These are phyloP conservation scores for Mormyrus proboscirostris DNA, from an alignment of 2,797 vertebrate genomes.

Conservation along the genomic window DNA sequence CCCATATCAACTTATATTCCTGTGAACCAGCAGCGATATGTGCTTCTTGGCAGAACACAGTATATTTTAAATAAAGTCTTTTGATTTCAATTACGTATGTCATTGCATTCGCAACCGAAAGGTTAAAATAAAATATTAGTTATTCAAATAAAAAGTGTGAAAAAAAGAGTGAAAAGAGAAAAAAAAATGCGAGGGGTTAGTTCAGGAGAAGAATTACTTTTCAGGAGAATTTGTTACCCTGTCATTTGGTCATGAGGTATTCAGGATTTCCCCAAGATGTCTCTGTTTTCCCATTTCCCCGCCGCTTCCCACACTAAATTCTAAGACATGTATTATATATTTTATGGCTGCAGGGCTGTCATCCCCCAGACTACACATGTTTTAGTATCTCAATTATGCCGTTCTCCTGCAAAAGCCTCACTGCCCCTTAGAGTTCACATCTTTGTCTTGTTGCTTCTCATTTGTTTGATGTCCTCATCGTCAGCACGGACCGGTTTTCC, in stretches of 20 bases:
- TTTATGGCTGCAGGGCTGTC: background rate
- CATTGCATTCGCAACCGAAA: background rate
- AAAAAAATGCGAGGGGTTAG: background rate
- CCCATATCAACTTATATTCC: background rate
- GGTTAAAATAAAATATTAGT: background rate
- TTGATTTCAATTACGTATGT: background rate
- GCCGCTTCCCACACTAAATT: background rate
- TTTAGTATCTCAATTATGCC: background rate
- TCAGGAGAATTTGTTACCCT: background rate
- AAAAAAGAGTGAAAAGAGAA: background rate
- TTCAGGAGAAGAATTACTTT: background rate
- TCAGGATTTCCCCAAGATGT: background rate
- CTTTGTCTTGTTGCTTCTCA: background rate
- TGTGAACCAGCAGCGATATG: background rate
- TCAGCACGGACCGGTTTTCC: background rate
- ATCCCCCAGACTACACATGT: background rate
- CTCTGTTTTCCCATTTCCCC: background rate
- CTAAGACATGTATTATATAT: background rate
- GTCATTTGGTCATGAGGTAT: background rate
- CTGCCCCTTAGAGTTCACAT: background rate
- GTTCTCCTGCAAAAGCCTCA: background rate
- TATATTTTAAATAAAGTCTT: background rate
- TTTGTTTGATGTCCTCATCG: background rate
- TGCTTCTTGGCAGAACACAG: background rate
- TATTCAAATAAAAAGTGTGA: background rate